These are phyloP conservation scores for Coelopa frigida DNA, from an alignment of 1,140 invertebrate species.

Conservation along the genomic window DNA sequence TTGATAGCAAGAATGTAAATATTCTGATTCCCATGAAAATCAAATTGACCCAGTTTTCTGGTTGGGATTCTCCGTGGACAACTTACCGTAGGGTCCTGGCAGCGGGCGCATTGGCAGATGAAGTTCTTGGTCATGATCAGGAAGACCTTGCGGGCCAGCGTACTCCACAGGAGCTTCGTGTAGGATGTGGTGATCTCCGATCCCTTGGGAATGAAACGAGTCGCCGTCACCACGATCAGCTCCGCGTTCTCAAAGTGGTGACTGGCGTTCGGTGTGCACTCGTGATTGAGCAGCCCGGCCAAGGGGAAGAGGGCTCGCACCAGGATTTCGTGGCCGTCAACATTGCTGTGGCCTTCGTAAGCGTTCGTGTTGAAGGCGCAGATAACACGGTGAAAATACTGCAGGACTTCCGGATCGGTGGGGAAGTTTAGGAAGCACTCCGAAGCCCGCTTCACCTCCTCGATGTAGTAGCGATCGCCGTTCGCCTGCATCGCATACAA, in stretches of 20 bases:
- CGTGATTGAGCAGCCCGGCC: conserved; percentile 66
- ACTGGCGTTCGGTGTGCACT: conserved; percentile 65
- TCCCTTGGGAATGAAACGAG: conserved; percentile 54
- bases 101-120: conserved; percentile 61
- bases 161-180: conserved; percentile 65
- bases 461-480: conserved; percentile 47
- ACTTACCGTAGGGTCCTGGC: conserved; percentile 59
- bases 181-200: conserved; percentile 67
- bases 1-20: too few species aligned
- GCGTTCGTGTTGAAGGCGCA: conserved; percentile 65
- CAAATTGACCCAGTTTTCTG: too few species aligned
- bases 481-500: conserved; percentile 53
- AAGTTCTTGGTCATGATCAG: conserved; percentile 68
- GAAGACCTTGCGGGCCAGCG: conserved; percentile 55
- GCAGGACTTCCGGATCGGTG: conserved; percentile 56
- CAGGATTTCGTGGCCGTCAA: conserved; percentile 47
- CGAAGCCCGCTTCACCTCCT: conserved; percentile 54
- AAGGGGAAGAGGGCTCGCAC: conserved; percentile 65
- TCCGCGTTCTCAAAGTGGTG: conserved; percentile 55
- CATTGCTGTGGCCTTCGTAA: conserved; percentile 58
- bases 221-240: conserved; percentile 57
- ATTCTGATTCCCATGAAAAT: too few species aligned
- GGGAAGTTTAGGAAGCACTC: conserved; percentile 50
- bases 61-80: too few species aligned
- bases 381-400: conserved; percentile 46